Evolutionary conservation across 2,888 invertebrate species (phyloP), one percentile per base, ranked within the genome.

Genomic region (Aelia acuminata): DNA sequence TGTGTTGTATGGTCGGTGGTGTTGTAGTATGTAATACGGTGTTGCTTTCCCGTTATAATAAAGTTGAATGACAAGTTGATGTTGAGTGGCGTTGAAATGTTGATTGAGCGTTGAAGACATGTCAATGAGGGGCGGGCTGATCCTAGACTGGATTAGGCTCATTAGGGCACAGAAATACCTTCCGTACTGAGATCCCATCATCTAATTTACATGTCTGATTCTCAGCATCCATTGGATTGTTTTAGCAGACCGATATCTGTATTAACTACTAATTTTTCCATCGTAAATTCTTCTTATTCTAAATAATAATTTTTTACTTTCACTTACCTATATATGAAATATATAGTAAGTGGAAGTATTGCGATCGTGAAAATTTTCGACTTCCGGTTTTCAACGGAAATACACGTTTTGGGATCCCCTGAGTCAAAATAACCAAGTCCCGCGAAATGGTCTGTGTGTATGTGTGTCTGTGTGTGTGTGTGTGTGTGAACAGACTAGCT

Each of bases 61-160:
- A 70, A 70, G 31, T 31, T 18, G 31, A 70, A 70, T 35, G 63
- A 35, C 63, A 35, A 35, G 63, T 35, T 35, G 35, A 70, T 70
- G 63, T 70, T 70, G 63, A 43, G 80, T 39, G 39, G 75, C 75
- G 75, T 43, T 47, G 43, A 80, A 47, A 80, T 80, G 80, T 80
- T 39, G 43, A 80, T 80, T 43, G 80, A 80, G 63, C 63, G 63
- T 80, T 80, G 80, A 80, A 39, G 22, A 35, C n/a, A 39, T 10
- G 80, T 43, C 80, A 43, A 22, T 80, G 5, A 22, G 80, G n/a
- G n/a, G 43, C 11, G 13, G 43, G n/a, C 18, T 43, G 80, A 43
- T 43, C 43, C n/a, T n/a, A 8, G 8, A 0, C 7, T 22, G 80
- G 80, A 80, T 80, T 47, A 80, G n/a, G 43, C 43, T 43, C 43